Evolutionary conservation across 1,140 invertebrate species (phyloP), one percentile per base, ranked within the genome.

Genomic region (Hypothenemus hampei): DNA sequence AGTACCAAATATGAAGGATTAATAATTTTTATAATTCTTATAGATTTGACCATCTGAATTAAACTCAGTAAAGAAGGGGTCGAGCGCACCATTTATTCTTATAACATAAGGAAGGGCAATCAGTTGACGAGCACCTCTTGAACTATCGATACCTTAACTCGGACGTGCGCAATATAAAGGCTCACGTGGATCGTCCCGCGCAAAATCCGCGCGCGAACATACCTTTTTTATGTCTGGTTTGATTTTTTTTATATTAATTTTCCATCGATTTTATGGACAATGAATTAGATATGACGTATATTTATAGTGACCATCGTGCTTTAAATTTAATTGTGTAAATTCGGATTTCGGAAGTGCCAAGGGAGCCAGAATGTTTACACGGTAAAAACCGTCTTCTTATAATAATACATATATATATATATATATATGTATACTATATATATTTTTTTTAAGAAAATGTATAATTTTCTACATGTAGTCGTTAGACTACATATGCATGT

Each of bases 91-190:
- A 44, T 18, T 53, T 53, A 45, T 45, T 57, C 46, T 49, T 57
- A 41, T 39, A 41, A 45, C 36, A 48, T 57, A 50, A 48, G 54
- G 46, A 57, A 57, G 46, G 54, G 54, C 45, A 57, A 49, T 57
- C 54, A 57, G 54, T 57, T 49, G 54, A 49, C 54, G 45, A 45
- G 41, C 20, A 57, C 33, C 54, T 57, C 54, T 57, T 57, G 54
- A 48, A 49, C 54, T 57, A 46, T 55, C 54, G 46, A 37, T 46
- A 57, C 45, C 52, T n/a, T 49, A 57, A 54, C 40, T 10, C 54
- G 54, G 24, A 57, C 36, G 45, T 50, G 45, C 46, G 54, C 45
- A 29, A 49, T 57, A 49, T 37, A 23, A 29, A 43, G 43, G 20
- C 46, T 49, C 54, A 57, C 54, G 54, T 57, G 54, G 23, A 23